These are phyloP conservation scores for Caenorhabditis remanei DNA, from an alignment of 1,140 invertebrate species.

Conservation along the genomic window DNA sequence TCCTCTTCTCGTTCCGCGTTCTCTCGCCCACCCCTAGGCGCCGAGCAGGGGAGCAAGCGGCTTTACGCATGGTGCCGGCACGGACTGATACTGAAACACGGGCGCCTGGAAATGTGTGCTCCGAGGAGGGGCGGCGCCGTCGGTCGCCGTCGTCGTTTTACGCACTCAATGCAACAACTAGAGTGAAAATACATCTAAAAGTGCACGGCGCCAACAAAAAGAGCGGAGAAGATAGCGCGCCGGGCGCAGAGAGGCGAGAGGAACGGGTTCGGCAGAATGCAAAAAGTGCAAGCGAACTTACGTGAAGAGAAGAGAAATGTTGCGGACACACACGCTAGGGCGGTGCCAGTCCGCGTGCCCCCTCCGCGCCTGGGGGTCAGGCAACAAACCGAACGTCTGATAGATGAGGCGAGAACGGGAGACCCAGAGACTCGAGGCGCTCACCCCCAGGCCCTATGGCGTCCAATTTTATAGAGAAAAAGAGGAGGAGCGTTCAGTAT, in stretches of 20 bases:
- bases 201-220: constrained; percentile 24
- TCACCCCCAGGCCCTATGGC: constrained; percentile 26
- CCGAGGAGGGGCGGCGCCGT: constrained; percentile 8
- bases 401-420: constrained; percentile 16
- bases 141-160: not conserved
- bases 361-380: constrained; percentile 47
- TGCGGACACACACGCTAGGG: constrained; percentile 17
- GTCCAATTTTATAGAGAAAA: constrained; percentile 50
- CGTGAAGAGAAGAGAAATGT: constrained; percentile 1
- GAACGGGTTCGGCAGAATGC: constrained; percentile 35
- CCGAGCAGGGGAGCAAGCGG: constrained; percentile 38
- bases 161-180: not conserved
- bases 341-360: constrained; percentile 51
- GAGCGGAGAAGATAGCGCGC: constrained; percentile 27
- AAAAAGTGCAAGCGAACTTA: constrained; percentile 39
- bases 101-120: not conserved
- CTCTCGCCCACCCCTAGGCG: constrained; percentile 3
- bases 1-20: constrained; percentile 43
- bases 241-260: constrained; percentile 35
- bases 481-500: constrained; percentile 48
- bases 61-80: constrained; percentile 33
- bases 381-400: constrained; percentile 42
- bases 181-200: constrained; percentile 31
- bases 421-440: constrained; percentile 31
- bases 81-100: constrained; percentile 44